Evolutionary conservation across 2,888 invertebrate genomes (phyloP), one percentile per base, ranked within the genome.

Genomic region (Tenthredo scrophulariae): DNA sequence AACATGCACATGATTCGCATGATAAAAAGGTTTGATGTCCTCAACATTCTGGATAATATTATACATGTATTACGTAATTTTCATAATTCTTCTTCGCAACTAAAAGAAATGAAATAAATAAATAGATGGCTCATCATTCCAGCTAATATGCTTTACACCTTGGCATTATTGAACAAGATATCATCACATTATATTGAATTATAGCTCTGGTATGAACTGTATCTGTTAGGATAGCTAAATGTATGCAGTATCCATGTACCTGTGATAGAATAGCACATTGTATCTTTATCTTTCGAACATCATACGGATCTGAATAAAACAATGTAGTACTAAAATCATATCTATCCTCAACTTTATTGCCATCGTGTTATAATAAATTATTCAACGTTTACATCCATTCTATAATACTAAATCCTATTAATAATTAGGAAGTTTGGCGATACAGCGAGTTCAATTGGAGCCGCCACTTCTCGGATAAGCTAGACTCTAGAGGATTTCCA

Each of bases 201-300:
- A 79, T 83, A 72, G 85, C 72, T 83, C 85, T 85, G 37, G 29
- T 33, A 70, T 9, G 83, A 83, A 72, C 43, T 82, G 37, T 72
- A 82, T 83, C 58, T 84, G 85, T 72, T 84, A 82, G 82, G 77
- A 82, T 72, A 85, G 58, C 79, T 85, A 80, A 84, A 88, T 87
- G 87, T 86, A 84, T 88, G 87, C 87, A 87, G 87, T 86, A 89
- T 88, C 88, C 89, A 89, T 89, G 89, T 89, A 90, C 89, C 91
- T 91, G 91, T 90, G 90, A 91, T 91, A 91, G 89, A 89, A 86
- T 89, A 90, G 90, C 88, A 90, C 89, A 90, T 87, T 90, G 89
- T 90, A 90, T 88, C 88, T 87, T 86, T 84, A 70, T 83, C 70
- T 50, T 70, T 67, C 83, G 33, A 70, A 83, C 83, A 83, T 83